Conservation (phyloP, 2,113 vertebrate species). For the Anarrhichthys ocellatus region DNA sequence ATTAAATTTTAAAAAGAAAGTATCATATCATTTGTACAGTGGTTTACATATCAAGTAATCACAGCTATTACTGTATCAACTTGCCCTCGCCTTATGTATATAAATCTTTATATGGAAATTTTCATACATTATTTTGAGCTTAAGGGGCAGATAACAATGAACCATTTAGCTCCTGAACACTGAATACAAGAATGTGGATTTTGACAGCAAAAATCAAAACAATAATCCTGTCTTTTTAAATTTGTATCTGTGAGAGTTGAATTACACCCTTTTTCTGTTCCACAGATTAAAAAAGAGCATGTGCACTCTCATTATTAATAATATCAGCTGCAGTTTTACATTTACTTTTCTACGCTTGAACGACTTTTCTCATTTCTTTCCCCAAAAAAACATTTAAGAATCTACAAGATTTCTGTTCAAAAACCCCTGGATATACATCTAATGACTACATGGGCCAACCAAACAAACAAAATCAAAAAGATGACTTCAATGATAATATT, state of each 20-base stretch:
- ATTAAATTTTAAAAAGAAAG: slow-evolving; percentile 65
- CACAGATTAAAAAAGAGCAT: slow-evolving; percentile 43
- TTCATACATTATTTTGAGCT: slow-evolving; percentile 61
- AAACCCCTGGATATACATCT: slow-evolving; percentile 70
- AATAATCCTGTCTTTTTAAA: slow-evolving; percentile 38
- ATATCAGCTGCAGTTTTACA: slow-evolving; percentile 48
- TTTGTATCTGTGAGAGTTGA: slow-evolving; percentile 42
- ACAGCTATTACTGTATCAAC: slow-evolving; percentile 62
- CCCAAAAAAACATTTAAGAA: slow-evolving; percentile 43
- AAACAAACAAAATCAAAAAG: slow-evolving; percentile 71
- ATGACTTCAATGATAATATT: slow-evolving; percentile 53
- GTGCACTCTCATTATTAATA: slow-evolving; percentile 69
- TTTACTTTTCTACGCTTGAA: slow-evolving; percentile 34
- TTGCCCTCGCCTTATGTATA: slow-evolving; percentile 42
- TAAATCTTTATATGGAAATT: slow-evolving; percentile 44
- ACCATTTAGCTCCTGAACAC: slow-evolving; percentile 61
- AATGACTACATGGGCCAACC: slow-evolving; percentile 69
- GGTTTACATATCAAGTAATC: slow-evolving; percentile 71
- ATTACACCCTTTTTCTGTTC: slow-evolving; percentile 33
- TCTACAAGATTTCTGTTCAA: slow-evolving; percentile 31
- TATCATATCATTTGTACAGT: slow-evolving; percentile 75
- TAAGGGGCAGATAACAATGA: slow-evolving; percentile 64
- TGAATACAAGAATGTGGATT: slow-evolving; percentile 50
- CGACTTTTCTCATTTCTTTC: slow-evolving; percentile 42
- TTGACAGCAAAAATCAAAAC: slow-evolving; percentile 58